These are phyloP conservation scores for Microtus oregoni DNA, from an alignment of 2,113 vertebrate species.

Conservation along the genomic window DNA sequence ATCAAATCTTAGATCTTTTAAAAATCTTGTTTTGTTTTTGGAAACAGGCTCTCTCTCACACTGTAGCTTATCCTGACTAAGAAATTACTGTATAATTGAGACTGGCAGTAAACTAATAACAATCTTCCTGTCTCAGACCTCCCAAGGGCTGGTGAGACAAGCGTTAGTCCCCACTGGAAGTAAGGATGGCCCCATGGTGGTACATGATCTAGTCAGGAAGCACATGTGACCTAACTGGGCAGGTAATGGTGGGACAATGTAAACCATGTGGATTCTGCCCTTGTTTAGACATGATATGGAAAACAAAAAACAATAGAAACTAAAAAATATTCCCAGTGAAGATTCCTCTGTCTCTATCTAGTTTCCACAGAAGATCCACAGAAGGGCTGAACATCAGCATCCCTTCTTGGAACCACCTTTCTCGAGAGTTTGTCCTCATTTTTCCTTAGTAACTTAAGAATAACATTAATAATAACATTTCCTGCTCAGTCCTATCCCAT, in stretches of 20 bases:
- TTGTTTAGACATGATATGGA: not conserved
- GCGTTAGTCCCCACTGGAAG: not conserved
- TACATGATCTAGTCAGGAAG: not conserved
- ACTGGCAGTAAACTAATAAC: not conserved
- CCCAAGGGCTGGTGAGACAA: not conserved
- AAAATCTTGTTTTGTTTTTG: not conserved
- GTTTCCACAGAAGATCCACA: not conserved
- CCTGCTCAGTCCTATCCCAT: not conserved
- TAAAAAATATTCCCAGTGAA: not conserved
- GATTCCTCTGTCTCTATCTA: not conserved
- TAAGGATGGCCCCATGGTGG: not conserved
- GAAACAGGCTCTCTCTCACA: not conserved
- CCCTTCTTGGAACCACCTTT: not conserved
- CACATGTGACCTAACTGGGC: not conserved
- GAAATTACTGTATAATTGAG: not conserved
- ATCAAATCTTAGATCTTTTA: not conserved
- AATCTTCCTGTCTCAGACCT: not conserved
- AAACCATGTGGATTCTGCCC: not conserved
- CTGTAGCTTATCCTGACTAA: not conserved
- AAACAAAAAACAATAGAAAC: not conserved
- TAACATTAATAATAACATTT: not conserved
- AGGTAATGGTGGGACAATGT: not conserved
- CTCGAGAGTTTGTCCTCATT: not conserved
- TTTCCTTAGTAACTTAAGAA: not conserved
- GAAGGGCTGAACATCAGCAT: not conserved